Evolutionary conservation across 2,797 vertebrate genomes (phyloP).

Genomic region (Gallinago stenura): DNA sequence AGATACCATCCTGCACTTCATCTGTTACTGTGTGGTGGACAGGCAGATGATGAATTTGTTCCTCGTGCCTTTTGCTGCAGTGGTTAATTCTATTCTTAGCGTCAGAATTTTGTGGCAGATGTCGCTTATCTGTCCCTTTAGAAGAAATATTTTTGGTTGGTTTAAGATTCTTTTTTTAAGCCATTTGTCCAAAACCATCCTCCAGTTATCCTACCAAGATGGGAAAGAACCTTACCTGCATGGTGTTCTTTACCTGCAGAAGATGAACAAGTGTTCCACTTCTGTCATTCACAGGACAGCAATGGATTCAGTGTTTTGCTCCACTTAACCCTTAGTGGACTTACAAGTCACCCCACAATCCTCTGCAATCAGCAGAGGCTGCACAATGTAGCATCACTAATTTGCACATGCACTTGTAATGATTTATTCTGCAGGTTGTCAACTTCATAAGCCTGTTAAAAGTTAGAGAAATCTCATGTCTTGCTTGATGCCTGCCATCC

Average conservation of each 20-base stretch:
- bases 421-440: neutral
- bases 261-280: neutral
- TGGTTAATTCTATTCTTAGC: neutral
- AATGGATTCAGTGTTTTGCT: neutral
- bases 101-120: neutral
- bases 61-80: neutral
- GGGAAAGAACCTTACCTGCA: neutral
- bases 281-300: neutral
- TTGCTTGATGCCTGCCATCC: neutral
- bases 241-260: neutral
- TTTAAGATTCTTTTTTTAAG: neutral
- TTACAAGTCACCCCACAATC: neutral
- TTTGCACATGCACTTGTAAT: neutral
- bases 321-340: neutral
- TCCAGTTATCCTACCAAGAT: neutral
- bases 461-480: neutral
- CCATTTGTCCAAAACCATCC: neutral
- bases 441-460: neutral
- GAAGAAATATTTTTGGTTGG: neutral
- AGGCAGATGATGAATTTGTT: neutral
- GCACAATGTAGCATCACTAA: accelerated
- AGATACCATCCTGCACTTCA: neutral
- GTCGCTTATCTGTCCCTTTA: neutral
- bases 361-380: neutral
- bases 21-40: neutral